These are phyloP conservation scores for Lates calcarifer DNA, from an alignment of 2,113 vertebrate genomes.

Conservation along the genomic window DNA sequence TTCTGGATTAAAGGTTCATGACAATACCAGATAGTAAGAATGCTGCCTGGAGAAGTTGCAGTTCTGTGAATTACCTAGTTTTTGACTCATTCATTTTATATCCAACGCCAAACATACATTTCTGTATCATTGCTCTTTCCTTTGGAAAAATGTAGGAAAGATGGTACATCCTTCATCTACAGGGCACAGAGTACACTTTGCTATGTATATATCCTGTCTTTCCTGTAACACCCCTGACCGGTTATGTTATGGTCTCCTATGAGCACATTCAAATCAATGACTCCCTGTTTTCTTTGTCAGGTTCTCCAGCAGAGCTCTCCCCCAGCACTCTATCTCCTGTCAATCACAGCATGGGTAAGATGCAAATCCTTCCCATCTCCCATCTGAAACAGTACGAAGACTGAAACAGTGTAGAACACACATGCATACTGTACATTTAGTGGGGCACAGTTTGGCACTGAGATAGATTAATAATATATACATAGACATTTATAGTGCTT, in stretches of 20 bases:
- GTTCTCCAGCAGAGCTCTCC: slow-evolving; percentile 97
- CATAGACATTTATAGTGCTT: background rate
- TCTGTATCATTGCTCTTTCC: background rate
- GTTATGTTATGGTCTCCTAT: background rate
- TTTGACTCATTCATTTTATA: background rate
- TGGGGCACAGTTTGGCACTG: background rate
- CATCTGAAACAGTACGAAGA: background rate
- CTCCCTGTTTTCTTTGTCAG: slow-evolving; percentile 76
- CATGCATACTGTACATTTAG: background rate
- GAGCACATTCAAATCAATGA: background rate
- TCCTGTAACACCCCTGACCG: too few relatives aligned
- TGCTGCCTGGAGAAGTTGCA: background rate
- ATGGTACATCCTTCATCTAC: background rate
- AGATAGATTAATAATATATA: background rate
- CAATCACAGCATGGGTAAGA: slow-evolving; percentile 96
- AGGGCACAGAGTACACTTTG: too few relatives aligned
- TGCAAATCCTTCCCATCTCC: background rate
- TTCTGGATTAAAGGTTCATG: background rate
- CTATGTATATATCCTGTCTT: background rate
- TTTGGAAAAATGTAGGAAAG: background rate
- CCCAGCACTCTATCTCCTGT: slow-evolving; percentile 96
- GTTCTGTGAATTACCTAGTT: background rate
- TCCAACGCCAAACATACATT: too few relatives aligned
- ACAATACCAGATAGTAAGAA: background rate
- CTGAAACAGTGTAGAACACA: background rate